Evolutionary conservation across 2,888 invertebrate genomes (phyloP).

Genomic region (Nomada ruficornis): DNA sequence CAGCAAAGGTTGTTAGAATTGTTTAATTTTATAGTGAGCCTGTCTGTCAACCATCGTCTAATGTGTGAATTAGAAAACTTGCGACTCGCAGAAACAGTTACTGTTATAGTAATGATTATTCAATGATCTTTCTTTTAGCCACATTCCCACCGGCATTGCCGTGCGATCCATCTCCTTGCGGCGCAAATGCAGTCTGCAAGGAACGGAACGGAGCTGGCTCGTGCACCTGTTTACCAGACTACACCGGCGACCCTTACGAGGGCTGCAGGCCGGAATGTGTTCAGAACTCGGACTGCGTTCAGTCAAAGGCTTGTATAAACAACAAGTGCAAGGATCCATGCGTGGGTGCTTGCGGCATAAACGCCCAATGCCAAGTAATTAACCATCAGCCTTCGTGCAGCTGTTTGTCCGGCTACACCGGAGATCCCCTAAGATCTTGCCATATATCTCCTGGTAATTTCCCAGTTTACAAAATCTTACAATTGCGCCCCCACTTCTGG

Average conservation of each 20-base stretch:
- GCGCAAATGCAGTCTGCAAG: conserved; percentile 93
- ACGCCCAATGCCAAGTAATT: conserved; percentile 92
- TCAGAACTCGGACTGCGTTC: conserved; percentile 93
- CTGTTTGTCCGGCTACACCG: conserved; percentile 90
- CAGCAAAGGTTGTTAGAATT: conserved; percentile 79
- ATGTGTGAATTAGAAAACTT: background rate
- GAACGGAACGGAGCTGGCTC: conserved; percentile 92
- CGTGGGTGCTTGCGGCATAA: conserved; percentile 92
- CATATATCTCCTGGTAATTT: conserved; percentile 85
- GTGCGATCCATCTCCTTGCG: conserved; percentile 94
- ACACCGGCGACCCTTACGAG: conserved; percentile 93
- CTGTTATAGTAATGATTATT: background rate
- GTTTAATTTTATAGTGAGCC: background rate
- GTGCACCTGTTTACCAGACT: conserved; percentile 92
- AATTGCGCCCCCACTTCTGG: background rate
- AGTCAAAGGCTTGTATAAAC: conserved; percentile 91
- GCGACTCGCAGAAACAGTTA: background rate
- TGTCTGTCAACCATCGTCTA: background rate
- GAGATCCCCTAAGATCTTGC: conserved; percentile 92
- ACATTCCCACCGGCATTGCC: conserved; percentile 85
- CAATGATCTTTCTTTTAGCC: conserved; percentile 26
- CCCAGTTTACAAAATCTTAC: background rate
- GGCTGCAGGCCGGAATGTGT: conserved; percentile 95
- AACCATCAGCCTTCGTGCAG: conserved; percentile 93
- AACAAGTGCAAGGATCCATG: conserved; percentile 95